A percentile compares a stretch with the other conserved stretches of the same genome.
These are phyloP conservation scores for Sinotaia quadrata DNA, from an alignment of 2,888 invertebrate species.

Conservation along the genomic window DNA sequence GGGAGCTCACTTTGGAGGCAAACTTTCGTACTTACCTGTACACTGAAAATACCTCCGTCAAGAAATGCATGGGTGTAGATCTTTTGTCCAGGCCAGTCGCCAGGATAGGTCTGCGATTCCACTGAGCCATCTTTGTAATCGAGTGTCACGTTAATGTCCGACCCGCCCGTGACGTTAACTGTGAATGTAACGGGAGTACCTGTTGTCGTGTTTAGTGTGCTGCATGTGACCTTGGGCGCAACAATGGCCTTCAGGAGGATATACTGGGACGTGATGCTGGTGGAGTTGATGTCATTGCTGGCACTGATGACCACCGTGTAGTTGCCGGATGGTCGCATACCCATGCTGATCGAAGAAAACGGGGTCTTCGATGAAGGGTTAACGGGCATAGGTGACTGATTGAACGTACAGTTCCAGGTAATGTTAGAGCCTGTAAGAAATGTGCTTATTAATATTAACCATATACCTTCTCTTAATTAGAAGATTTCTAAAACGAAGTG, in stretches of 20 bases:
- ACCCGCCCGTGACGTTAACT: constrained; percentile 43
- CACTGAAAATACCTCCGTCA: constrained; percentile 40
- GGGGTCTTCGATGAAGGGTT: constrained; percentile 15
- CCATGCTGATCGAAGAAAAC: constrained; percentile 24
- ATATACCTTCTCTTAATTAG: too few relatives aligned
- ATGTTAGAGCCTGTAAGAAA: constrained; percentile 2
- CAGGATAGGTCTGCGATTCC: constrained; percentile 15
- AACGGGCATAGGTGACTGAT: constrained; percentile 13
- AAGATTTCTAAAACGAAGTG: too few relatives aligned
- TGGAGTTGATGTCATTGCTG: constrained; percentile 37
- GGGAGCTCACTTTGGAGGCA: too few relatives aligned
- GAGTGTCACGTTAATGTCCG: constrained; percentile 43
- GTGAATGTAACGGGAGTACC: constrained; percentile 38
- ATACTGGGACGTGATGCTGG: constrained; percentile 28
- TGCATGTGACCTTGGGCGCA: constrained; percentile 30
- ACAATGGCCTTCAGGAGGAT: constrained; percentile 41
- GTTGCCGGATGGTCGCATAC: constrained; percentile 8
- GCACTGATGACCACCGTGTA: constrained; percentile 38
- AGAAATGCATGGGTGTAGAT: constrained; percentile 41
- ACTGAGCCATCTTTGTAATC: constrained; percentile 42
- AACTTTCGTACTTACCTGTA: constrained; percentile 18
- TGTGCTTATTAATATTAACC: too few relatives aligned
- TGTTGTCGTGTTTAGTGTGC: constrained; percentile 28
- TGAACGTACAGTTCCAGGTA: not conserved
- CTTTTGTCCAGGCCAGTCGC: constrained; percentile 32